Conservation (phyloP, 2,113 vertebrate genomes). For the Regulus satrapa region DNA sequence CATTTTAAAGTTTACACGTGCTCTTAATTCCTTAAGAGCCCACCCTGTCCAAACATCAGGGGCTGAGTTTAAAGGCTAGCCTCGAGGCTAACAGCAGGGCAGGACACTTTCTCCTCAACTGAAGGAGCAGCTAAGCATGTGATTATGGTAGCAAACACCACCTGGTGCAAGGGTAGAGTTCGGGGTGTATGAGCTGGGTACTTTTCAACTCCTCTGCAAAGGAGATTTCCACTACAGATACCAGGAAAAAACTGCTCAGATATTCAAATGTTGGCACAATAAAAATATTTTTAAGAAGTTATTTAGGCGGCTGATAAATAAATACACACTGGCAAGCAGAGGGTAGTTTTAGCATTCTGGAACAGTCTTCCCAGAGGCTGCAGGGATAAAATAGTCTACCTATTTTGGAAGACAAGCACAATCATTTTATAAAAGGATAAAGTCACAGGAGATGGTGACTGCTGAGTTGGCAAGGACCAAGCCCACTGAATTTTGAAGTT, state of each 20-base stretch:
- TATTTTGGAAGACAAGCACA: conserved; percentile 25
- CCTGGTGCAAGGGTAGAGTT: neutral
- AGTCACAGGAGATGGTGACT: neutral
- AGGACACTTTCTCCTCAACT: neutral
- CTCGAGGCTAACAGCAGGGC: neutral
- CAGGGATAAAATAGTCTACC: neutral
- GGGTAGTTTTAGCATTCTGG: neutral
- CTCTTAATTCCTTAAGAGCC: neutral
- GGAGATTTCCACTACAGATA: neutral
- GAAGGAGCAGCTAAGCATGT: neutral
- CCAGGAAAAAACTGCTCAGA: neutral
- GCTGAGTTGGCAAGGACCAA: neutral
- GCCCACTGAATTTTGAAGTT: neutral
- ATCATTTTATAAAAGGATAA: conserved; percentile 34
- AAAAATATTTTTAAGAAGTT: neutral
- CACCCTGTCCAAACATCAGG: neutral
- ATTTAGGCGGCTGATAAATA: neutral
- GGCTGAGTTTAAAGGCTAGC: neutral
- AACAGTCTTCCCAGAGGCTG: neutral
- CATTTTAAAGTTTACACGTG: neutral
- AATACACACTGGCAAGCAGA: neutral
- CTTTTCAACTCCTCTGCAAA: neutral
- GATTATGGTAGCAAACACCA: neutral
- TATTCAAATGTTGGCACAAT: neutral
- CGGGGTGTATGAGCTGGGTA: neutral